phyloP scores from a whole-genome alignment of 1,140 invertebrate genomes.

The Drosophila sulfurigaster region DNA sequence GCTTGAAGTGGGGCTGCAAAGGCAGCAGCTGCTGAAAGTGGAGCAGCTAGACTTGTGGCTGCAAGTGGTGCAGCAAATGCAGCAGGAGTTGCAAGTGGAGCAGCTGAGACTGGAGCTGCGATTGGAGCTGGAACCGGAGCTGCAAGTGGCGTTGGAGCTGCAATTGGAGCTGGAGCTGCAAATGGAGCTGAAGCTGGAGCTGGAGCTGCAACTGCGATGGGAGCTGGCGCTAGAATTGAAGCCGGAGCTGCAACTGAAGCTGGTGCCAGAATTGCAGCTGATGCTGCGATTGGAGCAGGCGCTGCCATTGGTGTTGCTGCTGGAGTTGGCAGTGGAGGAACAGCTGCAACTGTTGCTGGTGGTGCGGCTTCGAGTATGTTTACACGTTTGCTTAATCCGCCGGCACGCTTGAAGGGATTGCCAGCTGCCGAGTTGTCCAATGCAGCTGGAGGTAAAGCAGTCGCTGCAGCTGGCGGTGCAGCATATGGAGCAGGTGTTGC shows the following conservation, averaged over 20 bases:
- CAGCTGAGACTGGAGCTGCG: no score
- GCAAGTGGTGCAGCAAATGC: no score
- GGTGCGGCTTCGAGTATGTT: slow-evolving; percentile 66
- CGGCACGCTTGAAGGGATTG: slow-evolving; percentile 84
- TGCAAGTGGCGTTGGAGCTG: no score
- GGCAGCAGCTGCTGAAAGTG: no score
- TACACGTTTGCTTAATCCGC: slow-evolving; percentile 80
- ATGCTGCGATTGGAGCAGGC: slow-evolving; percentile 22
- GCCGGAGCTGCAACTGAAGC: slow-evolving; percentile 11
- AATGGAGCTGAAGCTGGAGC: slow-evolving; percentile 12
- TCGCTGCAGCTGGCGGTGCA: not conserved
- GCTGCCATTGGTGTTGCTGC: not conserved
- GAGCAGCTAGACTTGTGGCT: no score
- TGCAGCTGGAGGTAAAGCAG: slow-evolving; percentile 28
- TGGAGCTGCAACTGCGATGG: slow-evolving; percentile 30
- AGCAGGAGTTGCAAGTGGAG: no score
- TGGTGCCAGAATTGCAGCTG: not conserved
- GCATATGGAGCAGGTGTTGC: not conserved
- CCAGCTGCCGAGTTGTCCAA: slow-evolving; percentile 25
- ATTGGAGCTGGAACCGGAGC: no score
- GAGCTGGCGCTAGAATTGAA: not conserved
- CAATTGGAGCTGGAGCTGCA: not conserved
- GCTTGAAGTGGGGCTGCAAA: no score
- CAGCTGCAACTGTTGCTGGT: slow-evolving; percentile 22
- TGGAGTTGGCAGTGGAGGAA: no score